These are phyloP conservation scores for Leptobrachium ailaonicum DNA, from an alignment of 2,113 vertebrate species.

Conservation along the genomic window DNA sequence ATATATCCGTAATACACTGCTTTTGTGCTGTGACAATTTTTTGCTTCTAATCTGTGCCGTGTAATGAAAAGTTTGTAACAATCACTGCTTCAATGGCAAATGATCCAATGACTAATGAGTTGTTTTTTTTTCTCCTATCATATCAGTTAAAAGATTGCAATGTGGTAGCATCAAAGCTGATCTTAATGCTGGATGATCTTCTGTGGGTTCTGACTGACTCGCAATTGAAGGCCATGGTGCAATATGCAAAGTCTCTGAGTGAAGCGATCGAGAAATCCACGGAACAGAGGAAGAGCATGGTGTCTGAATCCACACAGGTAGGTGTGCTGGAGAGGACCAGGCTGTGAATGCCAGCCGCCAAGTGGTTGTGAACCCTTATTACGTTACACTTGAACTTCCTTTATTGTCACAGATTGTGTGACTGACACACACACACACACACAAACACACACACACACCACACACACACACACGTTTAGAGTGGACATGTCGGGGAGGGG, in stretches of 20 bases:
- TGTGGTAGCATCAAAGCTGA: slow-evolving; percentile 92
- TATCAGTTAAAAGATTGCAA: slow-evolving; percentile 92
- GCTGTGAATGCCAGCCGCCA: slow-evolving; percentile 13
- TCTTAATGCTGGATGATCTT: slow-evolving; percentile 93
- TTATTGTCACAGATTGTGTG: neutral
- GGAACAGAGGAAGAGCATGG: slow-evolving; percentile 94
- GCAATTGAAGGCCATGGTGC: slow-evolving; percentile 97
- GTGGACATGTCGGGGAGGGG: no score
- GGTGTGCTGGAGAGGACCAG: neutral
- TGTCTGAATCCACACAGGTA: slow-evolving; percentile 85
- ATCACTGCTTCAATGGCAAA: no score
- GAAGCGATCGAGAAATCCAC: slow-evolving; percentile 97
- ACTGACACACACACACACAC: no score
- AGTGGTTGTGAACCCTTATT: no score
- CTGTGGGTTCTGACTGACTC: slow-evolving; percentile 98
- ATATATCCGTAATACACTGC: no score
- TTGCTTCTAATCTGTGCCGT: no score
- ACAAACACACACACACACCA: no score
- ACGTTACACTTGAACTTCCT: neutral
- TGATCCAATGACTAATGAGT: no score
- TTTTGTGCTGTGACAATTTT: no score
- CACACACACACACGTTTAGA: no score
- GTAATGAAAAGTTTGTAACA: no score
- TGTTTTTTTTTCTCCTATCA: no score
- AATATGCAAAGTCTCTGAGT: slow-evolving; percentile 96